These are phyloP conservation scores for Hydropsyche betteni DNA, from an alignment of 2,888 invertebrate genomes.

Conservation along the genomic window DNA sequence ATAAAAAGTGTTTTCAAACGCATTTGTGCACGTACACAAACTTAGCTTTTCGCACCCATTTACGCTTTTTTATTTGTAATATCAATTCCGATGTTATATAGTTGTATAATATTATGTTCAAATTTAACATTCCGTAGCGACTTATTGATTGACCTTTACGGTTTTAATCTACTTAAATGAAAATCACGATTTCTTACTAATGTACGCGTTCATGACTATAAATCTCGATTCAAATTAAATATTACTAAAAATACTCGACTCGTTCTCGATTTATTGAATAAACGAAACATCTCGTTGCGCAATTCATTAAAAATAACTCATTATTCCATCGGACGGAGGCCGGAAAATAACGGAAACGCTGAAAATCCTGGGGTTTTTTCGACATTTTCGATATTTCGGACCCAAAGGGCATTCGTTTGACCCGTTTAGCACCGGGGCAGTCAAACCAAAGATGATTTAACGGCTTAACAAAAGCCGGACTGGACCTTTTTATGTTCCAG, in stretches of 20 bases:
- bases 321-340: too few species aligned
- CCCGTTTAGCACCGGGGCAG: constrained; percentile 37
- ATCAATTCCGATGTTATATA: background rate
- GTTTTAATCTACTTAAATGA: constrained; percentile 30
- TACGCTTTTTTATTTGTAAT: background rate
- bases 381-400: too few species aligned
- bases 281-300: too few species aligned
- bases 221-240: constrained; percentile 24
- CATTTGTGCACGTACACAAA: background rate
- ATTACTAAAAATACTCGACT: constrained; percentile 15
- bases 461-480: constrained; percentile 37
- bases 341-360: too few species aligned
- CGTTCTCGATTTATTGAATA: background rate
- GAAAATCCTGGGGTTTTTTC: too few species aligned
- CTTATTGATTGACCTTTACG: constrained; percentile 20
- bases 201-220: constrained; percentile 31
- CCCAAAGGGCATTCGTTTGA: constrained; percentile 22
- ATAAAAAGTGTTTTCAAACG: background rate
- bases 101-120: constrained; percentile 4
- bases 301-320: too few species aligned
- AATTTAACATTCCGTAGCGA: constrained; percentile 14
- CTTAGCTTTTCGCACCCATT: background rate
- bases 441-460: constrained; percentile 39
- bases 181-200: constrained; percentile 29
- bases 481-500: constrained; percentile 44